These are phyloP conservation scores for Hermetia illucens DNA, from an alignment of 1,140 invertebrate genomes.

Conservation along the genomic window DNA sequence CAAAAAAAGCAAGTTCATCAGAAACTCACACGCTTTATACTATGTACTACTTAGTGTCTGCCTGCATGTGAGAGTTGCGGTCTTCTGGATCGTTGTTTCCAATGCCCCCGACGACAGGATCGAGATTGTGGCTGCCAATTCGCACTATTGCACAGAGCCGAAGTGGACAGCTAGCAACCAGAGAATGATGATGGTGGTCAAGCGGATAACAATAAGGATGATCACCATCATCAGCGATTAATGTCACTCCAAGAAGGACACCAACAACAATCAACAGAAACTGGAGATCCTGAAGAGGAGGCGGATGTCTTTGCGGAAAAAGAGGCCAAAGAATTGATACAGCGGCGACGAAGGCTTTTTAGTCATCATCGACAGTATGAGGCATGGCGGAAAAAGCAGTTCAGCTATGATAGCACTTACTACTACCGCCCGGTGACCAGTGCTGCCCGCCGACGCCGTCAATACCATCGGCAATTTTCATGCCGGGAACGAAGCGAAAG, in stretches of 20 bases:
- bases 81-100: slow-evolving; percentile 70
- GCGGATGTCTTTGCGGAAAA: slow-evolving; percentile 11
- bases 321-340: slow-evolving; percentile 13
- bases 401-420: slow-evolving; percentile 26
- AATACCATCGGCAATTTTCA: slow-evolving; percentile 25
- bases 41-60: slow-evolving; percentile 24
- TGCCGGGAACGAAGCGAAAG: slow-evolving; percentile 26
- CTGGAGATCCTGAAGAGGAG: slow-evolving; percentile 21
- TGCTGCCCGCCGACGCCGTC: slow-evolving; percentile 12
- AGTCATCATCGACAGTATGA: slow-evolving; percentile 29
- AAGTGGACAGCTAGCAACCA: slow-evolving; percentile 41
- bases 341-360: slow-evolving; percentile 23
- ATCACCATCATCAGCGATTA: slow-evolving; percentile 3
- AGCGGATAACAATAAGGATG: slow-evolving; percentile 1
- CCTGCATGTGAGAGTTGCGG: slow-evolving; percentile 54
- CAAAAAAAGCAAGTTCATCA: too few species aligned
- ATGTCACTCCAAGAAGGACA: slow-evolving; percentile 7
- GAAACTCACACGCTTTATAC: too few species aligned
- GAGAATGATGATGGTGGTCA: slow-evolving; percentile 17
- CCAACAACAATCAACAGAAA: slow-evolving; percentile 20
- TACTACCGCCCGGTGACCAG: slow-evolving; percentile 26
- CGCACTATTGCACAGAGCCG: slow-evolving; percentile 67
- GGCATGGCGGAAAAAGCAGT: slow-evolving; percentile 27
- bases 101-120: slow-evolving; percentile 58
- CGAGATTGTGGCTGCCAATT: slow-evolving; percentile 77